These are phyloP conservation scores for Gracilinanus agilis DNA, from an alignment of 2,113 vertebrate species.

Conservation along the genomic window DNA sequence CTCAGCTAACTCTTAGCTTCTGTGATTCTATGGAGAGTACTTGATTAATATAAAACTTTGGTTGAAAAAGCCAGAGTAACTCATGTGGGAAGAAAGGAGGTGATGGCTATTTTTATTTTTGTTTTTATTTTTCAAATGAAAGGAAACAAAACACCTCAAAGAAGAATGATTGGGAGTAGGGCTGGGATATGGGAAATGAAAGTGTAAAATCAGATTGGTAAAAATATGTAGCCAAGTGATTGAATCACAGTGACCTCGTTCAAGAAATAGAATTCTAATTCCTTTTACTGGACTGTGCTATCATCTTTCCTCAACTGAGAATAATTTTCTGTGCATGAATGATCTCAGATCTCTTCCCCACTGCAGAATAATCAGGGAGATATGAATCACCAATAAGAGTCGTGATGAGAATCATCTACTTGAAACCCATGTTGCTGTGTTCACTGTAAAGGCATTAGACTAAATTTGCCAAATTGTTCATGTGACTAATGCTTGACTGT, in stretches of 20 bases:
- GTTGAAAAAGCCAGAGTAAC: slow-evolving; percentile 39
- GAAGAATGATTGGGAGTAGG: background rate
- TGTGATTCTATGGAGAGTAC: background rate
- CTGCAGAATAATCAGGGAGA: slow-evolving; percentile 18
- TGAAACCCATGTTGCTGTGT: slow-evolving; percentile 64
- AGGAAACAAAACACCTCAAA: background rate
- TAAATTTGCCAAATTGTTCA: slow-evolving; percentile 60
- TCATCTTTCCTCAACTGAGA: background rate
- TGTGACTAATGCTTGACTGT: slow-evolving; percentile 62
- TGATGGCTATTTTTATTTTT: background rate
- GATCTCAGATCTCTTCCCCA: background rate
- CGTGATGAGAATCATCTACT: slow-evolving; percentile 51
- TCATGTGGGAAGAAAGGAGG: slow-evolving; percentile 27
- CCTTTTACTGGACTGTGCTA: background rate
- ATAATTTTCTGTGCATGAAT: background rate
- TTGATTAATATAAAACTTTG: slow-evolving; percentile 28
- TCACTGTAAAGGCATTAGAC: slow-evolving; percentile 47
- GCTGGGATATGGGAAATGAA: background rate
- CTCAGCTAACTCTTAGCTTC: background rate
- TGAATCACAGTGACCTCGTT: background rate
- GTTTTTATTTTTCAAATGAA: background rate
- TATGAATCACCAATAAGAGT: slow-evolving; percentile 48
- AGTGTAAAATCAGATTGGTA: background rate
- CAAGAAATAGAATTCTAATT: background rate
- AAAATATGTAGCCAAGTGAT: background rate